phyloP scores from a whole-genome alignment of 2,797 vertebrate genomes.

The Betta splendens region DNA sequence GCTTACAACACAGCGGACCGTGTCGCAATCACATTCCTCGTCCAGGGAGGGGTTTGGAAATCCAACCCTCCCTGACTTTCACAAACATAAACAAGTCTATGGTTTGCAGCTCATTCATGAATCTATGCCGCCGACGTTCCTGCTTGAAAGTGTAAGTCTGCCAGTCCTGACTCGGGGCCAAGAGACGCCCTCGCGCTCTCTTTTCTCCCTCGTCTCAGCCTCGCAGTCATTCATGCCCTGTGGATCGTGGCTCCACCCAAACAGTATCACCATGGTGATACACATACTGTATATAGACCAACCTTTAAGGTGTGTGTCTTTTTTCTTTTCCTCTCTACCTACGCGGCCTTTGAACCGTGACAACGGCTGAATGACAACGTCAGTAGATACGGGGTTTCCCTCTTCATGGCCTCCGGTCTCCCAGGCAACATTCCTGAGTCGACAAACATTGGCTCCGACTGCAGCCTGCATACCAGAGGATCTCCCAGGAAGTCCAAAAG shows the following conservation, averaged over 20 bases:
- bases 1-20: constrained; percentile 31
- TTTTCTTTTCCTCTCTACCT: constrained; percentile 40
- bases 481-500: constrained; percentile 75
- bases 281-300: constrained; percentile 54
- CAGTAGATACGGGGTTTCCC: constrained; percentile 81
- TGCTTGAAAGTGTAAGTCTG: constrained; percentile 59
- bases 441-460: constrained; percentile 80
- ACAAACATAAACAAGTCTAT: constrained; percentile 55
- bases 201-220: constrained; percentile 43
- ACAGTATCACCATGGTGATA: constrained; percentile 73
- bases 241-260: constrained; percentile 71
- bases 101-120: constrained; percentile 70
- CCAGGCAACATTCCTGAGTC: constrained; percentile 79
- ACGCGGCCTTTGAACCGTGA: constrained; percentile 68
- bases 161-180: constrained; percentile 65
- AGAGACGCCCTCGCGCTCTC: constrained; percentile 56
- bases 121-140: constrained; percentile 53
- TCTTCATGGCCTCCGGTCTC: constrained; percentile 70
- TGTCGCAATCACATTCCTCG: constrained; percentile 59
- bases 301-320: constrained; percentile 69
- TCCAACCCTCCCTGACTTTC: constrained; percentile 47
- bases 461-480: constrained; percentile 74
- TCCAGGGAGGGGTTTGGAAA: constrained; percentile 35
- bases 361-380: constrained; percentile 73
- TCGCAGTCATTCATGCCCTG: constrained; percentile 65